Percentiles rank a stretch among this genome's conserved stretches.
Conservation (phyloP, 2,888 invertebrate genomes). For the Poecilus cupreus region DNA sequence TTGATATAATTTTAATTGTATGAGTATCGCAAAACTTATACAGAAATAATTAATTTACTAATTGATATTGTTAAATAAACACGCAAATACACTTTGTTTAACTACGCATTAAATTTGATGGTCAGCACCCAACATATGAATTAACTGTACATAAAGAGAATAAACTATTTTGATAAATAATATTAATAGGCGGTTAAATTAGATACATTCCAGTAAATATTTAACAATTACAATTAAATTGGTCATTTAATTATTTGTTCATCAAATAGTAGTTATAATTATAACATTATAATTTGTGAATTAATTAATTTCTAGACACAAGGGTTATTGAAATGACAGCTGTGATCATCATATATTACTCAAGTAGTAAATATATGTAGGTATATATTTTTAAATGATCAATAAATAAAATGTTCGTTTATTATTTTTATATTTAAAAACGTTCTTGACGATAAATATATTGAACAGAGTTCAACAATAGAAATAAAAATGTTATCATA, state of each 20-base stretch:
- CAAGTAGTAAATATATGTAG: too few species aligned
- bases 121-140: background rate
- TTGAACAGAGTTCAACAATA: too few species aligned
- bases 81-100: background rate
- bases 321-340: background rate
- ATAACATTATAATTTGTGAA: background rate
- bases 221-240: background rate
- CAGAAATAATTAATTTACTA: too few species aligned
- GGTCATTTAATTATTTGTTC: background rate
- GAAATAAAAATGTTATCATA: too few species aligned
- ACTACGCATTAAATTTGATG: background rate
- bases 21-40: too few species aligned
- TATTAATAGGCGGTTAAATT: background rate
- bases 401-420: too few species aligned
- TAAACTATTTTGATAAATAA: background rate
- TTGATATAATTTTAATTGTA: too few species aligned
- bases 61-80: too few species aligned
- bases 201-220: background rate
- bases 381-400: too few species aligned
- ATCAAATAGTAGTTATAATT: background rate
- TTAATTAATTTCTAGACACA: background rate
- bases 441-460: too few species aligned
- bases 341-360: background rate
- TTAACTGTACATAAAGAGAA: background rate
- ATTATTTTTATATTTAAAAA: too few species aligned